phyloP scores from a whole-genome alignment of 2,888 invertebrate genomes.

The Melieria crassipennis region DNA sequence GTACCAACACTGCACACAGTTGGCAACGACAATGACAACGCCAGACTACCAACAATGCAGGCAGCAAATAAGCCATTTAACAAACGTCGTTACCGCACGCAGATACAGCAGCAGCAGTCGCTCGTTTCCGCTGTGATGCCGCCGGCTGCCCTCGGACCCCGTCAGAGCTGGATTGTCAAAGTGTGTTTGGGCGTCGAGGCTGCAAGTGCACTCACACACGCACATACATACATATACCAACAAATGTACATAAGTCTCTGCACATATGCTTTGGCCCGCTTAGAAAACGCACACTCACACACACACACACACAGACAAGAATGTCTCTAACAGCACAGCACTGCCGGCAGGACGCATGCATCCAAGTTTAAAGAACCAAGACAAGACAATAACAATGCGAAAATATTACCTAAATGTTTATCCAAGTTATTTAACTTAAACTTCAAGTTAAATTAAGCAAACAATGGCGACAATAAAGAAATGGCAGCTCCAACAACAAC shows the following conservation, averaged over 20 bases:
- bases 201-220: not conserved
- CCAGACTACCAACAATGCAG: not conserved
- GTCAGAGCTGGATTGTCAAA: conserved; percentile 2
- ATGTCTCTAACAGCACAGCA: too few relatives aligned
- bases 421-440: conserved; percentile 49
- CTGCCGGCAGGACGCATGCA: too few relatives aligned
- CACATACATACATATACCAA: conserved; percentile 25
- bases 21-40: conserved; percentile 2
- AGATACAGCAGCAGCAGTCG: too few relatives aligned
- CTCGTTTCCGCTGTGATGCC: too few relatives aligned
- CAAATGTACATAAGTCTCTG: conserved; percentile 5
- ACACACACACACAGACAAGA: too few relatives aligned
- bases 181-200: not conserved
- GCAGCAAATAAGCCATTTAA: too few relatives aligned
- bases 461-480: conserved; percentile 40
- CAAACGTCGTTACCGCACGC: too few relatives aligned
- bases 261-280: too few relatives aligned
- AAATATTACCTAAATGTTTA: conserved; percentile 48
- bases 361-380: too few relatives aligned
- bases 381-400: conserved; percentile 27
- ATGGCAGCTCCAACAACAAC: not conserved
- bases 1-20: not conserved
- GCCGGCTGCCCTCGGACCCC: not conserved
- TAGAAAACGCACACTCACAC: too few relatives aligned
- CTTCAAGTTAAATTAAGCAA: conserved; percentile 55